Percentiles rank a stretch among this genome's conserved stretches.
Evolutionary conservation across 2,113 vertebrate genomes (phyloP).

Genomic region (Setophaga petechia): DNA sequence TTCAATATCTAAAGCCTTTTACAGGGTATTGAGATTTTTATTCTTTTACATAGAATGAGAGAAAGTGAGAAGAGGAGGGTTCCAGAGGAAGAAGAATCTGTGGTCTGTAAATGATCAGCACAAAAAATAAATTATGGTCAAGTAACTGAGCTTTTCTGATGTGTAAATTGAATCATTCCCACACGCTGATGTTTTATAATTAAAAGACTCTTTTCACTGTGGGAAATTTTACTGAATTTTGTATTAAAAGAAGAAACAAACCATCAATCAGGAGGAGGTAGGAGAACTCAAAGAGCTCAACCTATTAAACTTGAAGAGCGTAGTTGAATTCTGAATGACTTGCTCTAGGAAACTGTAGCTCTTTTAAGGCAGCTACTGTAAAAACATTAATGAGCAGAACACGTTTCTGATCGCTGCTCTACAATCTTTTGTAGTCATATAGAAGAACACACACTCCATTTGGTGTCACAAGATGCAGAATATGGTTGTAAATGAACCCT

Average conservation of each 20-base stretch:
- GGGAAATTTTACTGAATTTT: slow-evolving; percentile 66
- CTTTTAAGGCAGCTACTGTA: slow-evolving; percentile 46
- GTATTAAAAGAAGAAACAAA: slow-evolving; percentile 69
- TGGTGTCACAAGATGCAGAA: slow-evolving; percentile 51
- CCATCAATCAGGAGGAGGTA: slow-evolving; percentile 58
- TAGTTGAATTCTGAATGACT: slow-evolving; percentile 44
- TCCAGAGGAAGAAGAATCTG: not conserved
- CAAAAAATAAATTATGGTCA: slow-evolving; percentile 62
- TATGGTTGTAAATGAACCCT: slow-evolving; percentile 57
- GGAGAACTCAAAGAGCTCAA: slow-evolving; percentile 54
- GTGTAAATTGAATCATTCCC: slow-evolving; percentile 66
- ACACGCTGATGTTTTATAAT: slow-evolving; percentile 63
- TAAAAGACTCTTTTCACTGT: slow-evolving; percentile 67
- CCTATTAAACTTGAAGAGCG: slow-evolving; percentile 53
- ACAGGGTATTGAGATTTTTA: not conserved
- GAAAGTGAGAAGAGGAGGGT: not conserved
- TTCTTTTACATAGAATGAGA: not conserved
- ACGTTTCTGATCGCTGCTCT: slow-evolving; percentile 31
- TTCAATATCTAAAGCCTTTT: not conserved
- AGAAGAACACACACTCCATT: slow-evolving; percentile 65
- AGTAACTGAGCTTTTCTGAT: slow-evolving; percentile 60
- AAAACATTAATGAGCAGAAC: slow-evolving; percentile 47
- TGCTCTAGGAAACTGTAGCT: slow-evolving; percentile 47
- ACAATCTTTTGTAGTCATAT: slow-evolving; percentile 58
- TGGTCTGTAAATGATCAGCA: slow-evolving; percentile 56